phyloP scores from a whole-genome alignment of 2,113 vertebrate species.

The Zosterops lateralis region DNA sequence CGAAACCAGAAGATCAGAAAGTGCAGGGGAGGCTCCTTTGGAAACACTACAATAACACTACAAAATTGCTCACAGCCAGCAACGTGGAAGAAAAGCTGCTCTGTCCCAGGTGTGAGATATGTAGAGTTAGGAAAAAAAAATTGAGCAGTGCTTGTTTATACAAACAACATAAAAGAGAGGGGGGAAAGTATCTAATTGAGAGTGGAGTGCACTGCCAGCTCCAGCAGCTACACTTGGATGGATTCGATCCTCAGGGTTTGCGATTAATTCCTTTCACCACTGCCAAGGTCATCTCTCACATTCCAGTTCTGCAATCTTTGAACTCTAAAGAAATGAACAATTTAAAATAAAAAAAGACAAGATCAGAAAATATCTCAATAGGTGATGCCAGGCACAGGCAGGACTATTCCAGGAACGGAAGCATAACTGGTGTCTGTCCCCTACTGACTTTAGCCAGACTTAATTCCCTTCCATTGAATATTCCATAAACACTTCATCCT shows the following conservation, averaged over 20 bases:
- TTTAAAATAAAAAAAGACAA: background rate
- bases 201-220: background rate
- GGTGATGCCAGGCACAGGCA: background rate
- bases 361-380: background rate
- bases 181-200: background rate
- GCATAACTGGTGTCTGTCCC: background rate
- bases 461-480: background rate
- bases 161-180: slow-evolving; percentile 18
- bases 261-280: background rate
- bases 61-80: slow-evolving; percentile 32
- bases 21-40: background rate
- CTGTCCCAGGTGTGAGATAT: slow-evolving; percentile 5
- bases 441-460: background rate
- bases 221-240: background rate
- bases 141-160: background rate
- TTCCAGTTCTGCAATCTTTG: background rate
- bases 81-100: background rate
- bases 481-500: background rate
- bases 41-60: background rate
- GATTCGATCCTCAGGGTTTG: background rate
- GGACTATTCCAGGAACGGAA: background rate
- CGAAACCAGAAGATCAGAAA: background rate
- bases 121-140: background rate
- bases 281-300: background rate
- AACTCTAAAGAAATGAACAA: background rate